Evolutionary conservation across 2,797 vertebrate genomes (phyloP).

Genomic region (Carcharodon carcharias): DNA sequence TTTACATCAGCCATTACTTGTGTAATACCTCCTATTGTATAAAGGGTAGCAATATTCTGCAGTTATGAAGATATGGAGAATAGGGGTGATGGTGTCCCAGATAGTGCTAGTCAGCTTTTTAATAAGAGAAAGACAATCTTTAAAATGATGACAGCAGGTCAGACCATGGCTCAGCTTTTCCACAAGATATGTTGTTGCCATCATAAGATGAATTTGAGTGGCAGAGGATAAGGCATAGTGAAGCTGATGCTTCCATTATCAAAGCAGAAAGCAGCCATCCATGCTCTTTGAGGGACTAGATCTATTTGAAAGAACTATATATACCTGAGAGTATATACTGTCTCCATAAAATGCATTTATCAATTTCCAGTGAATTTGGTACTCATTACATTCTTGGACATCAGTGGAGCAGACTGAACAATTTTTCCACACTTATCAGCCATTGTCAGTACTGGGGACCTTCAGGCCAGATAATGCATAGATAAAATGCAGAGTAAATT

Average conservation of each 20-base stretch:
- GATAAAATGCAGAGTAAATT: neutral
- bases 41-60: no score
- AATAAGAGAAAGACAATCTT: no score
- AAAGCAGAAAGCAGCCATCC: neutral
- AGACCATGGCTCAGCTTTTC: no score
- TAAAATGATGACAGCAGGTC: no score
- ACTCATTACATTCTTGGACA: neutral
- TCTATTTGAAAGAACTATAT: neutral
- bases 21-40: no score
- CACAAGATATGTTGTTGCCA: no score
- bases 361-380: neutral
- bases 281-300: neutral
- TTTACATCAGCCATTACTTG: no score
- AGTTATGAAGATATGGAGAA: no score
- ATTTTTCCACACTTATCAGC: neutral
- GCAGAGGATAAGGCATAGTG: neutral
- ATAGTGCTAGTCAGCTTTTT: no score
- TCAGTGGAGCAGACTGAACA: neutral
- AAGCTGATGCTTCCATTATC: neutral
- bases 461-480: neutral
- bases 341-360: neutral
- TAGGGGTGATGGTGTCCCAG: no score
- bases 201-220: neutral
- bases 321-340: neutral
- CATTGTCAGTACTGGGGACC: neutral